A percentile compares a stretch with the other conserved stretches of the same genome.
Conservation (phyloP, 2,113 vertebrate genomes). For the Melospiza georgiana region DNA sequence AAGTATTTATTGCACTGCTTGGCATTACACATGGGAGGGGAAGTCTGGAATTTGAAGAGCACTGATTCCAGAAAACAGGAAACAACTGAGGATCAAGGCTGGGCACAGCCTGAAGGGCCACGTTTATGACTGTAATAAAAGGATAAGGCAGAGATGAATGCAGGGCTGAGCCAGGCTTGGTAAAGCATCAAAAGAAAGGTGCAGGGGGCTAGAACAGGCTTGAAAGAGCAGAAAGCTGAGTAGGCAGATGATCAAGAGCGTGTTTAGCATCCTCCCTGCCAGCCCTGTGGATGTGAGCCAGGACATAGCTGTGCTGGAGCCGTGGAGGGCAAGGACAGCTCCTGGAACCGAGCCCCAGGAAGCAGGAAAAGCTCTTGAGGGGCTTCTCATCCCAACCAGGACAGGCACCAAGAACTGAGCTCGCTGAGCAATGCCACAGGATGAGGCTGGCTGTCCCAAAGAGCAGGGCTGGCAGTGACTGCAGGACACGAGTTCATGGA, state of each 20-base stretch:
- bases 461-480: not conserved
- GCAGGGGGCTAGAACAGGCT: conserved; percentile 44
- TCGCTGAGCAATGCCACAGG: not conserved
- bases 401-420: not conserved
- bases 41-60: conserved; percentile 43
- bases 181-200: conserved; percentile 54
- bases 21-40: not conserved
- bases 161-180: conserved; percentile 33
- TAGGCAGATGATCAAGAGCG: conserved; percentile 43
- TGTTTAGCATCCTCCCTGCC: conserved; percentile 20
- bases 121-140: conserved; percentile 34
- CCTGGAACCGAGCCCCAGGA: not conserved
- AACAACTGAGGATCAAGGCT: conserved; percentile 50
- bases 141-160: conserved; percentile 44
- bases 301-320: not conserved
- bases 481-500: rapidly evolving
- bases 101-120: conserved; percentile 31
- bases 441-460: rapidly evolving
- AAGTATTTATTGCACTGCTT: not conserved
- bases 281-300: not conserved
- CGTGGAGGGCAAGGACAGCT: not conserved
- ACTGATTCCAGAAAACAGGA: conserved; percentile 48
- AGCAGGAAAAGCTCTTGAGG: not conserved
- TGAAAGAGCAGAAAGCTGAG: conserved; percentile 35
- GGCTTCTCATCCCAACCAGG: not conserved